These are phyloP conservation scores for Caerostris darwini DNA, from an alignment of 1,140 invertebrate species.

Conservation along the genomic window DNA sequence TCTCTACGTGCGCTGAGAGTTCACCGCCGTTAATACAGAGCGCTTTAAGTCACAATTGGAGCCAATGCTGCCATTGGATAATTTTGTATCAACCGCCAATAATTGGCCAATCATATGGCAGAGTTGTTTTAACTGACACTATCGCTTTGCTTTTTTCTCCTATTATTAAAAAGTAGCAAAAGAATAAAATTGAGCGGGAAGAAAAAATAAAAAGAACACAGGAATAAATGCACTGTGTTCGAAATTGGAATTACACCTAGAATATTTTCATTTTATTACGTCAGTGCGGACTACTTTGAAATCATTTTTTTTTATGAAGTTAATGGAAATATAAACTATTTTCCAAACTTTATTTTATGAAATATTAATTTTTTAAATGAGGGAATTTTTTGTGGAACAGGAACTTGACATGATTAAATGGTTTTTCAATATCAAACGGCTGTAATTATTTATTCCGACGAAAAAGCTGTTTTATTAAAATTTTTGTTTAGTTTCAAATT, in stretches of 20 bases:
- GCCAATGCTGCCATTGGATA: conserved; percentile 57
- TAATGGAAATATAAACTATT: too few species aligned
- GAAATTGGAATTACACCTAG: neutral
- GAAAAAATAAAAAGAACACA: neutral
- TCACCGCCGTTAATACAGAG: conserved; percentile 65
- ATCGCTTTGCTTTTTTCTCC: conserved; percentile 65
- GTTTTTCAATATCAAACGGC: too few species aligned
- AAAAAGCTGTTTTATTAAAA: too few species aligned
- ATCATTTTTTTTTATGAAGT: too few species aligned
- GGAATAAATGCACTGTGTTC: neutral
- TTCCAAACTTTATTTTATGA: too few species aligned
- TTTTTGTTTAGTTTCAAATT: too few species aligned
- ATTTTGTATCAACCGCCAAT: conserved; percentile 68
- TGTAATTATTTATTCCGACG: too few species aligned
- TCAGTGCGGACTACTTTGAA: too few species aligned
- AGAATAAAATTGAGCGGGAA: conserved; percentile 38
- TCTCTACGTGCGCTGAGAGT: neutral
- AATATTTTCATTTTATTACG: neutral
- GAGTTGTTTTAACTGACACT: conserved; percentile 70
- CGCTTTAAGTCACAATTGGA: conserved; percentile 58
- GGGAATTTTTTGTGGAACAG: too few species aligned
- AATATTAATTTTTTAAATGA: too few species aligned
- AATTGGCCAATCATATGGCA: conserved; percentile 40
- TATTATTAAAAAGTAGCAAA: conserved; percentile 61
- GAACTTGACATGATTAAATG: too few species aligned